These are phyloP conservation scores for Lydus trimaculatus DNA, from an alignment of 2,888 invertebrate genomes.

Conservation along the genomic window DNA sequence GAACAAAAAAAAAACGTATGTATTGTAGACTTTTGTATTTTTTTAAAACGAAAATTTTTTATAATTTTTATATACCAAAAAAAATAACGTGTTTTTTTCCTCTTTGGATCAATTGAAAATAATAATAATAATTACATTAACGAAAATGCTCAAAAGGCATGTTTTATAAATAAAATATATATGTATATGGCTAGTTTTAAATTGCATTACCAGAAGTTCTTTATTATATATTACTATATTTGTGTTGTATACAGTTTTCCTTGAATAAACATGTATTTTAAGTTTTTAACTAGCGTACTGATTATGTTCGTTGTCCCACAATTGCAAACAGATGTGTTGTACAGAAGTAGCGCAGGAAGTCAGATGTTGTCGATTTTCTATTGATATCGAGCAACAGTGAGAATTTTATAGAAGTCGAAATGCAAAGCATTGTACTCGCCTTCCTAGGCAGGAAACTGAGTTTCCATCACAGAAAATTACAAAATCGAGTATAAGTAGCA, in stretches of 20 bases:
- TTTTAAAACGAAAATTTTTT: conserved; percentile 57
- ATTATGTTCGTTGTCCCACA: not conserved
- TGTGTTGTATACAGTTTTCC: conserved; percentile 7
- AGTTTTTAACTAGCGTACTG: conserved; percentile 3
- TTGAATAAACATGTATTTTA: conserved; percentile 8
- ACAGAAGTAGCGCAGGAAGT: no score
- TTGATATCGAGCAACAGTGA: no score
- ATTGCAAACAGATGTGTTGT: no score
- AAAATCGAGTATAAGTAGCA: no score
- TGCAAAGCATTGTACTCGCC: no score
- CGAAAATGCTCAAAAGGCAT: not conserved
- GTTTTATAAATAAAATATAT: conserved; percentile 6
- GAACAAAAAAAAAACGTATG: conserved; percentile 28
- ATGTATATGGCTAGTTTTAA: conserved; percentile 9
- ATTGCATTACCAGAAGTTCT: conserved; percentile 7
- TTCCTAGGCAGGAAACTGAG: no score
- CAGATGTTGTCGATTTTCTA: no score
- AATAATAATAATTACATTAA: not conserved
- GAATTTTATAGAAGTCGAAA: no score
- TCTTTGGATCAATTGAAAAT: not conserved
- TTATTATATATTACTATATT: conserved; percentile 3
- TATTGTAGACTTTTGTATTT: conserved; percentile 61
- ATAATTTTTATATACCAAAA: conserved; percentile 41
- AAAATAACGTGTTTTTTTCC: conserved; percentile 7
- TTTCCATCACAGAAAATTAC: no score